phyloP scores from a whole-genome alignment of 2,113 vertebrate species.

The Chloropsis hardwickii region DNA sequence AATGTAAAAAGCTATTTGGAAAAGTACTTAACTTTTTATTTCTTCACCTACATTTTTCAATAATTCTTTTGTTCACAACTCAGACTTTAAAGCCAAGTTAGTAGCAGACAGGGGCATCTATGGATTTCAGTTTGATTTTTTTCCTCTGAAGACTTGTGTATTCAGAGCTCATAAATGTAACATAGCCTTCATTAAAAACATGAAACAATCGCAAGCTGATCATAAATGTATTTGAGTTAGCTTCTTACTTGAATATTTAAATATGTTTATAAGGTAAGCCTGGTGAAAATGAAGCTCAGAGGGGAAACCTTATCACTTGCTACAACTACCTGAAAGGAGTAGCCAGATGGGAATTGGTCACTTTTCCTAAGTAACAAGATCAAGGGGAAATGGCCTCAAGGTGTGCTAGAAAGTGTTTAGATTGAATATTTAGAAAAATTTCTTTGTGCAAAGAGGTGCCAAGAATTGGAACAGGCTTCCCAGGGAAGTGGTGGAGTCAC shows the following conservation, averaged over 20 bases:
- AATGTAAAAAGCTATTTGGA: neutral
- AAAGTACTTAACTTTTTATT: neutral
- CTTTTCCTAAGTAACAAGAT: neutral
- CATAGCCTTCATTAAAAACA: neutral
- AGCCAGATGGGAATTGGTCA: neutral
- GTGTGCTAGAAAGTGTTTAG: neutral
- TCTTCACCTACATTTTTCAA: neutral
- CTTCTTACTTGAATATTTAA: neutral
- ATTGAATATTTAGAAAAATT: neutral
- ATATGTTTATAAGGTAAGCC: neutral
- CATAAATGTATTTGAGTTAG: neutral
- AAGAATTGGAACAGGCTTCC: neutral
- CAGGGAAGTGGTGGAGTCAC: too few relatives aligned
- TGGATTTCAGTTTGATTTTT: neutral
- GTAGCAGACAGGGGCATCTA: neutral
- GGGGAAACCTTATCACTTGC: accelerated
- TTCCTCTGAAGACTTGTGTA: neutral
- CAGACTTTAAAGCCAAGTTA: neutral
- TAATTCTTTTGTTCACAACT: slow-evolving; percentile 5
- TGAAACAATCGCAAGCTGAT: neutral
- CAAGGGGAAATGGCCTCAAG: neutral
- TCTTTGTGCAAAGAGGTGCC: neutral
- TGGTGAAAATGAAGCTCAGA: neutral
- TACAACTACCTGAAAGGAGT: neutral
- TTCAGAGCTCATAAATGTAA: neutral